Evolutionary conservation across 2,888 invertebrate genomes (phyloP).

Genomic region (Nemoura dubitans): DNA sequence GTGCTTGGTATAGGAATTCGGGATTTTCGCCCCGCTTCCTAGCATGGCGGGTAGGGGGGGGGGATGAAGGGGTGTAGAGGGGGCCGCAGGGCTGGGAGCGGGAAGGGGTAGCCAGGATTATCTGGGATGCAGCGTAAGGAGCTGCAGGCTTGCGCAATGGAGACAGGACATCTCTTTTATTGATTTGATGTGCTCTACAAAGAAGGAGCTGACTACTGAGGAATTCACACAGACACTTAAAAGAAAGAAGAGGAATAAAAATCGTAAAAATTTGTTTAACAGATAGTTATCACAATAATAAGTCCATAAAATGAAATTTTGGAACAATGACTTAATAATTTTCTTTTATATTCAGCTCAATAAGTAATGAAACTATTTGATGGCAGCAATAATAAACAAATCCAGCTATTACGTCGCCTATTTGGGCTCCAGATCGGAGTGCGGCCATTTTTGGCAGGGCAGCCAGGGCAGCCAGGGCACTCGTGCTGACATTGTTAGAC

Average conservation of each 20-base stretch:
- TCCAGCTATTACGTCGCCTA: no score
- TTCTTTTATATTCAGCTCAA: background rate
- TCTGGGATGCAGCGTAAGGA: conserved; percentile 37
- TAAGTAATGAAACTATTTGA: no score
- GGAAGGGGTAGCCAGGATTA: conserved; percentile 25
- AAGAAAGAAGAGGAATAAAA: background rate
- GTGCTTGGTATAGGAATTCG: conserved; percentile 38
- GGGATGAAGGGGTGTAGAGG: conserved; percentile 19
- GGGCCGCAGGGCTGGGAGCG: background rate
- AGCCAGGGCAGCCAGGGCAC: no score
- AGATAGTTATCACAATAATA: conserved; percentile 4
- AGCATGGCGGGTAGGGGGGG: conserved; percentile 43
- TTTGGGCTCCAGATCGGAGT: no score
- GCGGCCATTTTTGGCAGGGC: no score
- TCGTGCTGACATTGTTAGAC: no score
- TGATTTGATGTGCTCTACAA: conserved; percentile 42
- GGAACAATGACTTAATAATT: conserved; percentile 27
- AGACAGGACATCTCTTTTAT: conserved; percentile 40
- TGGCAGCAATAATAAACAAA: no score
- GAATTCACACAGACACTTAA: conserved; percentile 9
- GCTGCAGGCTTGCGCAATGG: background rate
- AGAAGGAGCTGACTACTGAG: conserved; percentile 19
- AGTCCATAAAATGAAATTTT: conserved; percentile 19
- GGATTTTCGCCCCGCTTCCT: conserved; percentile 34
- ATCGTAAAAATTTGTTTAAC: background rate